phyloP scores from a whole-genome alignment of 1,140 invertebrate genomes.

The Anastatus disparis region DNA sequence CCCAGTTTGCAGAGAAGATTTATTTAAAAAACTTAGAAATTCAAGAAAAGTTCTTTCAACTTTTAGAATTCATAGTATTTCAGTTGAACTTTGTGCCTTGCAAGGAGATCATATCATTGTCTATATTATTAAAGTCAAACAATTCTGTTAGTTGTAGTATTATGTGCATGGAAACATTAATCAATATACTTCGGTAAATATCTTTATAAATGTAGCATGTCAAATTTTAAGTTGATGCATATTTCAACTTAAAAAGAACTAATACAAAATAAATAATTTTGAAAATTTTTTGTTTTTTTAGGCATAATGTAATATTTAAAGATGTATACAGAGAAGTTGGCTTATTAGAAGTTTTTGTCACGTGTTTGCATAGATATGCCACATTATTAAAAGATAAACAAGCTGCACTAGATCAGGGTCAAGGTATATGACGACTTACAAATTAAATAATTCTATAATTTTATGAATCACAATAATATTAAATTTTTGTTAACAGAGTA shows the following conservation, averaged over 20 bases:
- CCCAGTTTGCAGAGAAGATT: conserved; percentile 96
- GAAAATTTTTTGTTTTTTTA: conserved; percentile 53
- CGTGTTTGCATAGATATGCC: conserved; percentile 89
- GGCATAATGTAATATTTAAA: conserved; percentile 92
- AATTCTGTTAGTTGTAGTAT: conserved; percentile 84
- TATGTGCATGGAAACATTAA: conserved; percentile 87
- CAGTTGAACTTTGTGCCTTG: conserved; percentile 98
- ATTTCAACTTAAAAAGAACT: too few relatives aligned
- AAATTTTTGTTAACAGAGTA: conserved; percentile 56
- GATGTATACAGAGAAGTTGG: conserved; percentile 98
- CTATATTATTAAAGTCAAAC: conserved; percentile 89
- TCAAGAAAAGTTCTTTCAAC: conserved; percentile 95
- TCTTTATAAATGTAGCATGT: background rate
- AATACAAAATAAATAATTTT: background rate
- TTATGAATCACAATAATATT: background rate
- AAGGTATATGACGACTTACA: too few relatives aligned
- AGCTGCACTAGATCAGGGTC: conserved; percentile 61
- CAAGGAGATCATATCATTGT: conserved; percentile 97
- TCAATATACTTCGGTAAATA: conserved; percentile 82
- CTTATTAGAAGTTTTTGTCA: conserved; percentile 95
- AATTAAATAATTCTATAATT: too few relatives aligned
- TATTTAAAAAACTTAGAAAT: conserved; percentile 90
- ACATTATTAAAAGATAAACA: conserved; percentile 80
- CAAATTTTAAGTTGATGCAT: too few relatives aligned
- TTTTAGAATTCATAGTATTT: conserved; percentile 96